Percentiles rank a stretch among this genome's conserved stretches.
These are phyloP conservation scores for Passer domesticus DNA, from an alignment of 2,113 vertebrate genomes.

Conservation along the genomic window DNA sequence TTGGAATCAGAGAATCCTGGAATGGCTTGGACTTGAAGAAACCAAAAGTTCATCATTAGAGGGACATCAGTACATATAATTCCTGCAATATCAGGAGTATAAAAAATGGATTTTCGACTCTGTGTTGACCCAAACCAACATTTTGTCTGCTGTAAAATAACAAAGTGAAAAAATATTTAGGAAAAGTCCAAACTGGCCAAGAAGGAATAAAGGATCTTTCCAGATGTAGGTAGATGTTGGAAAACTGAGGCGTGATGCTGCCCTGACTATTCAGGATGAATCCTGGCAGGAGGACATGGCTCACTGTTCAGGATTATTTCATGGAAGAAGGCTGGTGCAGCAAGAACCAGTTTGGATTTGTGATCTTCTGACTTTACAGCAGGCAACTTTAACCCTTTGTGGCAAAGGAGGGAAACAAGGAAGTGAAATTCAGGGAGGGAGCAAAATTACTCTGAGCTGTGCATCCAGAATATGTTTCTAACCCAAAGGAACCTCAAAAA, in stretches of 20 bases:
- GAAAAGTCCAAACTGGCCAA: not conserved
- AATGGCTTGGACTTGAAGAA: not conserved
- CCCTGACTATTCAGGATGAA: not conserved
- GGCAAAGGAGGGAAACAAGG: not conserved
- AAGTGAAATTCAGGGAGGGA: not conserved
- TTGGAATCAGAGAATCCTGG: not conserved
- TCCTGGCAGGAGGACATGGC: not conserved
- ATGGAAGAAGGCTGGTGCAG: not conserved
- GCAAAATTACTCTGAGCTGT: not conserved
- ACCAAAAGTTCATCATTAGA: not conserved
- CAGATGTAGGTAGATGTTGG: not conserved
- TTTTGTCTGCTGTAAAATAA: not conserved
- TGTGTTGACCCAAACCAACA: not conserved
- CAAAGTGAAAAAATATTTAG: not conserved
- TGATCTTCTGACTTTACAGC: not conserved
- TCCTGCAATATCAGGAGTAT: not conserved
- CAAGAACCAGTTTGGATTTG: not conserved
- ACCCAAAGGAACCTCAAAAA: not conserved
- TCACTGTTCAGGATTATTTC: not conserved
- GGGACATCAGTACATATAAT: not conserved
- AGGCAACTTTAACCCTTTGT: accelerated
- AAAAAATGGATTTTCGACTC: not conserved
- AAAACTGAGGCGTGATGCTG: not conserved
- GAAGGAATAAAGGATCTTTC: not conserved
- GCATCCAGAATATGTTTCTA: not conserved